Base-by-base conservation (phyloP, 2,797 vertebrate species). In the Acrossocheilus wenchowensis region DNA sequence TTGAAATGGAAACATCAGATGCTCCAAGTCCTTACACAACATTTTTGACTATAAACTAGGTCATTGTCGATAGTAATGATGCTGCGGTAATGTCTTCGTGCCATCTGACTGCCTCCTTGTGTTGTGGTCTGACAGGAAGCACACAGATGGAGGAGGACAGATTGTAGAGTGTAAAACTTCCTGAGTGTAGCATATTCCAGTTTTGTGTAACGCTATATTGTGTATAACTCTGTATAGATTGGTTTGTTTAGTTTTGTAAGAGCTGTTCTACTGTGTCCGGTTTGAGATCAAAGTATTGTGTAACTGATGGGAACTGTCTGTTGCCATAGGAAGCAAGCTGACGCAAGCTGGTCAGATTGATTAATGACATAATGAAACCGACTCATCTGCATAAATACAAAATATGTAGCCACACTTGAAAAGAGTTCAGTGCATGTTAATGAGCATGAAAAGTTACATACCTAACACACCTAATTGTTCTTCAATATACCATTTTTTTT, bases 261-360 rank as follows among this genome's bases (percentile, higher is more conserved):
- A 73, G 39, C 45, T 78, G 41, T 79, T 43, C 39, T 36, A 30
- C 41, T 11, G 23, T 60, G 23, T 71, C 23, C 50, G 34, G 48
- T 64, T 17, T 17, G 14, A 78, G 50, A 86, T 87, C 85, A 86
- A 81, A 81, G 81, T 75, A 52, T 90, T 90, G 50, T 60, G 43
- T 87, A 87, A 85, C 78, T 36, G 23, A 62, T 85, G 54, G 79
- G 54, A 19, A 12, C 15, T 45, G 50, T 85, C 60, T 86, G 50
- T n/a, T 77, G 64, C 21, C 19, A 68, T 77, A 69, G 81, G 23
- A 83, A 60, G 68, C 39, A 48, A 34, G 12, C 73, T 86, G 81
- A 45, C 12, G 30, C 86, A 57, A 84, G 75, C 82, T 57, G 45
- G 54, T 26, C 64, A 66, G 66, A 91, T 88, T 89, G 88, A 89